Conservation (phyloP, 1,140 invertebrate species). For the Prorops nasuta region DNA sequence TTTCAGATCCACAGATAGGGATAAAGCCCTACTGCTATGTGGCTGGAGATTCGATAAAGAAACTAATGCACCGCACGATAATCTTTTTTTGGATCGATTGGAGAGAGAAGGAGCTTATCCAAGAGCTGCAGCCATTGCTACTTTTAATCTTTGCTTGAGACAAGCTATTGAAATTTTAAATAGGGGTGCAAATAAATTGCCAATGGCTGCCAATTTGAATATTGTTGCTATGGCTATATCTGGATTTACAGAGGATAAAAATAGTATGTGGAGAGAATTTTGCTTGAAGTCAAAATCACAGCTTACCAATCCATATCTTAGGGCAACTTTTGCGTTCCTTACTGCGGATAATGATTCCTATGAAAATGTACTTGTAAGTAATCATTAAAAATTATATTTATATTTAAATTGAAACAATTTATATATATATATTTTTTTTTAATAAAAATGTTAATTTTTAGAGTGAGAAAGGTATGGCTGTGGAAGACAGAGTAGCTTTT, state of each 20-base stretch:
- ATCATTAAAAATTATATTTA: constrained; percentile 11
- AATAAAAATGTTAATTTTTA: constrained; percentile 46
- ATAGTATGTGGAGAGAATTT: constrained; percentile 78
- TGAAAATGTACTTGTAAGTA: constrained; percentile 75
- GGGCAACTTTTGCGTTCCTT: constrained; percentile 89
- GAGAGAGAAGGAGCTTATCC: constrained; percentile 68
- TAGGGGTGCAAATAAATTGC: constrained; percentile 60
- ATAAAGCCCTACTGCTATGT: constrained; percentile 79
- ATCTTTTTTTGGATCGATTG: constrained; percentile 61
- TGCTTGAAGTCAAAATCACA: constrained; percentile 70
- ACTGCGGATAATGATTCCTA: constrained; percentile 78
- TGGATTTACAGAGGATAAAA: constrained; percentile 80
- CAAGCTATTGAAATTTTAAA: constrained; percentile 84
- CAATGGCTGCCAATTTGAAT: constrained; percentile 46
- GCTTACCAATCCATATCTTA: constrained; percentile 84
- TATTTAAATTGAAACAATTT: constrained; percentile 13
- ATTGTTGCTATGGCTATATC: constrained; percentile 90
- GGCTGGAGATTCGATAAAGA: constrained; percentile 81
- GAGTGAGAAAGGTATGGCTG: constrained; percentile 77
- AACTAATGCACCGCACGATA: constrained; percentile 47
- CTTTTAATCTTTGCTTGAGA: constrained; percentile 84
- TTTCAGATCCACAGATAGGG: constrained; percentile 72
- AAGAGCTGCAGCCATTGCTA: constrained; percentile 84
- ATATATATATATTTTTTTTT: constrained; percentile 10
- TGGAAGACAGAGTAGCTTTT: constrained; percentile 91